Base-by-base conservation (phyloP, 2,113 vertebrate species). In the Cyprinodon variegatus region DNA sequence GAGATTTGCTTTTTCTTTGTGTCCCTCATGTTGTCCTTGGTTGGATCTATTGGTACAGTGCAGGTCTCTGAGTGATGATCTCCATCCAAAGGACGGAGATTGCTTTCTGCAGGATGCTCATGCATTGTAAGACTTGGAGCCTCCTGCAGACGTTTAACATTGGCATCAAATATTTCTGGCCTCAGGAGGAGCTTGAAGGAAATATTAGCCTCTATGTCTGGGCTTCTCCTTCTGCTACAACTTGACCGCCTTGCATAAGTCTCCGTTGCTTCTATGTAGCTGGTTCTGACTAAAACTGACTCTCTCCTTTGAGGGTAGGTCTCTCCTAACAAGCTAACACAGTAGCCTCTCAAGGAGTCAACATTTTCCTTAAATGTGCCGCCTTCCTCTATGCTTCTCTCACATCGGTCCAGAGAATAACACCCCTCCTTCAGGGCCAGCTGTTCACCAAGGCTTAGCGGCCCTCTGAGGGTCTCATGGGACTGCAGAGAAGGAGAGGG, bases 291-390 rank as follows among this genome's bases (percentile, higher is more conserved):
- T 77, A 70, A 78, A 38, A 70, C 70, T 71, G 84, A 77, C 65
- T 84, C 83, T 41, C 82, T 82, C 29, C 61, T 93, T 79, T 73
- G 91, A 89, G 74, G 66, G 72, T 87, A 92, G 76, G 90, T 86
- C 76, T 90, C 92, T n/a, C 82, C 82, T 13, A 94, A 94, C 12
- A 88, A 80, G 46, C 93, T 94, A 72, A 95, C 92, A 20, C 93
- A 95, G 70, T 94, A 92, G 85, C 93, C 94, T 46, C 94, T 95
- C 65, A 80, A 57, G 0, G 93, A 94, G 87, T 95, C 95, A 83
- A 88, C 94, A 76, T 93, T 91, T 59, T 92, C 86, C 11, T 93
- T 91, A 61, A 93, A 92, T 41, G 89, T 88, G 77, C 95, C 86
- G 11, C 86, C 92, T 12, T 46, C 65, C 72, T 61, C 62, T 2